Evolutionary conservation across 2,888 invertebrate genomes (phyloP), one percentile per base, ranked within the genome.

Genomic region (Rhopalosiphum nymphaeae): DNA sequence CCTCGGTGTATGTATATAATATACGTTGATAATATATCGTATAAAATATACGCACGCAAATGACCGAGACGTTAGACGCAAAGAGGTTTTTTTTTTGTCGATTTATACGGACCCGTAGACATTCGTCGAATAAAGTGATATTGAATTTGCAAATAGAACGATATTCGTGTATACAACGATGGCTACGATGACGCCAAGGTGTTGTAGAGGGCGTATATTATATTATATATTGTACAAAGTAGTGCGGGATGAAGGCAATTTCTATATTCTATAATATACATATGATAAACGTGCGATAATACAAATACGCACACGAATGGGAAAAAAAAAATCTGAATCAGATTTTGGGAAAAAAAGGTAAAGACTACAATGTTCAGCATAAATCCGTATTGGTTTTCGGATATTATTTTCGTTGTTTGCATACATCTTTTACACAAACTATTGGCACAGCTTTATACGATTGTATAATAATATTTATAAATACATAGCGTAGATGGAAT

Each of bases 81-180:
- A 57, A 57, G 42, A 44, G 89, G 57, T 57, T 57, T 44, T 57
- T n/a, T 36, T 89, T 61, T 42, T 26, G 42, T 61, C 57, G 57
- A 57, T 42, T 89, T 44, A 89, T 44, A 57, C 61, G 29, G 44
- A 44, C 61, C 21, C 61, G 46, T 61, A 61, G 61, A n/a, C n/a
- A 46, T 46, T 46, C 44, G 61, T 61, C 44, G 89, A 57, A 89
- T 89, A 89, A 89, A 89, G 46, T 46, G 44, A 61, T 89, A 89
- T 89, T 61, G 89, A 61, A 61, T 89, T 89, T 89, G 90, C 90
- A 46, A 90, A 90, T 90, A 67, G 90, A 90, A 90, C 90, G 90
- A 90, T 61, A 67, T 90, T n/a, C 57, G 89, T 29, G 13, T 53
- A 53, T 49, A 88, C n/a, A 10, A n/a, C n/a, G 49, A 86, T 46